Evolutionary conservation across 1,140 invertebrate species (phyloP), one percentile per base, ranked within the genome.

Genomic region (Saccostrea cuccullata): DNA sequence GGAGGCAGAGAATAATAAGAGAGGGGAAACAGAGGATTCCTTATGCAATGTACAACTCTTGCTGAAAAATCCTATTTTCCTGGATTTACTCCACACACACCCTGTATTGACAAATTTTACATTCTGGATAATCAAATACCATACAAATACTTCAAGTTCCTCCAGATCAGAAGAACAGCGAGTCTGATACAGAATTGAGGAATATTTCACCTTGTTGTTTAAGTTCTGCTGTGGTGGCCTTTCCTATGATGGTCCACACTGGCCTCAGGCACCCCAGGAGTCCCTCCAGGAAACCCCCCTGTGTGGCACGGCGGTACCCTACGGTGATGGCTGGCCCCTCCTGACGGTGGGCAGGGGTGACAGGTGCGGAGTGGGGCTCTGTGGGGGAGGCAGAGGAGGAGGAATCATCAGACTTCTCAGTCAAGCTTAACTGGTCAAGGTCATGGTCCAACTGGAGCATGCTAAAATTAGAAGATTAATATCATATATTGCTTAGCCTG

Each of bases 231-330:
- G 96, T 95, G 84, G 96, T 95, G 47, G 97, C 96, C 94, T 98
- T 98, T 36, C 97, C 97, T 40, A 98, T 97, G 89, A 98, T 97
- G 26, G 96, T 97, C 95, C 97, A 96, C 8, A 98, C 97, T 0
- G 98, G 98, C 90, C 97, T 96, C 91, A 98, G 96, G 93, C 98
- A 98, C 4, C 97, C 98, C 85, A 98, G 95, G 73, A 98, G 96
- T 0, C 97, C 97, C 90, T 97, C 97, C 90, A 98, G 96, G 97
- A 97, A 98, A 58, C 96, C 96, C 82, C 93, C 82, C 88, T 93
- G 92, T 13, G 89, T 73, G 30, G 93, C 84, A 64, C 93, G 88
- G 55, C 90, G 60, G 88, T 93, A 93, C n/a, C 90, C 91, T 13
- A 94, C 91, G 36, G 93, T 87, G 40, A 88, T 55, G n/a, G 85